A percentile compares a stretch with the other conserved stretches of the same genome.
Evolutionary conservation across 2,888 invertebrate species (phyloP).

Genomic region (Epicampocera succincta): DNA sequence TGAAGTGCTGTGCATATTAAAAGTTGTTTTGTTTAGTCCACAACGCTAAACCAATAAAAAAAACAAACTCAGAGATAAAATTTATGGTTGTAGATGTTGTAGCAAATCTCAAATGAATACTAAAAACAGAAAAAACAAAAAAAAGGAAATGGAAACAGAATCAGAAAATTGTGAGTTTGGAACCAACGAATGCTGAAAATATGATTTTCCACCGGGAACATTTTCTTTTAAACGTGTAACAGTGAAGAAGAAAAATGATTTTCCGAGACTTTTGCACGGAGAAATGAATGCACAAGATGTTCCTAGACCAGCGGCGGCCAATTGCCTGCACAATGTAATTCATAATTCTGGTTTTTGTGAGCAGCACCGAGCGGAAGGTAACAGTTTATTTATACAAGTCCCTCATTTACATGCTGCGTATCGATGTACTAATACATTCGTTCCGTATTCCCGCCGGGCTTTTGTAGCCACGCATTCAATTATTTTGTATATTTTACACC

Average conservation of each 20-base stretch:
- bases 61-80: conserved; percentile 60
- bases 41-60: conserved; percentile 53
- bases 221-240: conserved; percentile 41
- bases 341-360: no score
- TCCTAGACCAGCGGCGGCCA: no score
- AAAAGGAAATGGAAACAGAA: conserved; percentile 16
- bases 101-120: conserved; percentile 65
- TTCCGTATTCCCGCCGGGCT: no score
- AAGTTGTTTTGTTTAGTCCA: conserved; percentile 31
- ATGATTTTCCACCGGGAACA: conserved; percentile 60
- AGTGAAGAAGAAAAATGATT: conserved; percentile 49
- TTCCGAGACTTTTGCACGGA: conserved; percentile 33
- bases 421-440: no score
- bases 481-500: no score
- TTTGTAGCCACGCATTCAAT: no score
- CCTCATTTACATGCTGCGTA: no score
- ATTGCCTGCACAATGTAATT: no score
- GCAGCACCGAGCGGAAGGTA: no score
- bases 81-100: conserved; percentile 61
- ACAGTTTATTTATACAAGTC: no score
- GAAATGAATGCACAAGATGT: conserved; percentile 18
- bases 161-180: conserved; percentile 41
- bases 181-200: conserved; percentile 43
- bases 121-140: conserved; percentile 41
- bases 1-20: conserved; percentile 57